Evolutionary conservation across 2,888 invertebrate species (phyloP).

Genomic region (Gortyna flavago): DNA sequence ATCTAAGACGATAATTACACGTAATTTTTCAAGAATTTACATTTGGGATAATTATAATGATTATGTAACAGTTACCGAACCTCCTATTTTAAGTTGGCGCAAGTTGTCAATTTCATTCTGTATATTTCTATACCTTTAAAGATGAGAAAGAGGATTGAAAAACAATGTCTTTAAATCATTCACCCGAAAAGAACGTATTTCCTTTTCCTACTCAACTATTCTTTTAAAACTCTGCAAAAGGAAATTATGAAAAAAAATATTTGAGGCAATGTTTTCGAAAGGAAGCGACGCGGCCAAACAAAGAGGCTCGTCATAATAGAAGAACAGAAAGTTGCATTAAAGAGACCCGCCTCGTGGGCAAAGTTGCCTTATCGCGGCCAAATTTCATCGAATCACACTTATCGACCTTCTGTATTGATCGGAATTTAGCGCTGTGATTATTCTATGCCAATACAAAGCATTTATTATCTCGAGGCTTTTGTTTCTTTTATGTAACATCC

Average conservation of each 20-base stretch:
- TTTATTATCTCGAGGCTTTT: conserved; percentile 25
- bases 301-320: conserved; percentile 80
- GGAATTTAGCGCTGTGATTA: conserved; percentile 68
- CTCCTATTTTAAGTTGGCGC: background rate
- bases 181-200: conserved; percentile 66
- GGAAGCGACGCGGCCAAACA: conserved; percentile 81
- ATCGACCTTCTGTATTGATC: conserved; percentile 81
- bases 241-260: conserved; percentile 77
- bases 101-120: background rate
- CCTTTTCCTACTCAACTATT: conserved; percentile 73
- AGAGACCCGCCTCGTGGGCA: conserved; percentile 70
- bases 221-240: conserved; percentile 69
- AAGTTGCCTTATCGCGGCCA: conserved; percentile 81
- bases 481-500: conserved; percentile 4
- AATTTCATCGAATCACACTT: conserved; percentile 82
- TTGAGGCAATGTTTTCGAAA: conserved; percentile 81
- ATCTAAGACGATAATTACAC: background rate
- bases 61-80: background rate
- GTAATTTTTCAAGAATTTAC: background rate
- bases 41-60: background rate
- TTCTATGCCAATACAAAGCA: conserved; percentile 37
- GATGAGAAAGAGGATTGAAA: conserved; percentile 30
- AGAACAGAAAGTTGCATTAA: conserved; percentile 78
- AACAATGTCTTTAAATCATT: conserved; percentile 33
- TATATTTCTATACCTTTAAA: background rate